A percentile compares a stretch with the other conserved stretches of the same genome.
Conservation (phyloP, 2,113 vertebrate species). For the Microtus oregoni region DNA sequence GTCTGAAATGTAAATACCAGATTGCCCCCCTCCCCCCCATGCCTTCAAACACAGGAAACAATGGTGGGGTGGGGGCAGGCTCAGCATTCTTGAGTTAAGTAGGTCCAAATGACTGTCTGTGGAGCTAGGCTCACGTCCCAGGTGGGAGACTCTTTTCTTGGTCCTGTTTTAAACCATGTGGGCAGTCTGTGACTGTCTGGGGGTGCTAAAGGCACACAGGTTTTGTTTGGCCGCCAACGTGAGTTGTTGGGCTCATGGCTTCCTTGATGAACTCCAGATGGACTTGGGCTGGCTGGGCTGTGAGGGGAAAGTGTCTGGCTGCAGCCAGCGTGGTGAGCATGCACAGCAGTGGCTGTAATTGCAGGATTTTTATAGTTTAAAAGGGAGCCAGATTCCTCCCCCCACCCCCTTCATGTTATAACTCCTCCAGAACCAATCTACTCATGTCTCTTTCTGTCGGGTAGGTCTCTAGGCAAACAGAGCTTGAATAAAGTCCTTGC, state of each 20-base stretch:
- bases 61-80: not conserved
- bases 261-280: conserved; percentile 98
- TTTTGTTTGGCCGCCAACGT: conserved; percentile 81
- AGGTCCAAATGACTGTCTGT: conserved; percentile 48
- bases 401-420: conserved; percentile 83
- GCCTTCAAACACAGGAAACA: conserved; percentile 46
- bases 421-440: conserved; percentile 90
- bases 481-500: conserved; percentile 86
- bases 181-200: conserved; percentile 82
- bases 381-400: conserved; percentile 84
- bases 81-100: conserved; percentile 29
- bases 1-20: conserved; percentile 36
- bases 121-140: conserved; percentile 58
- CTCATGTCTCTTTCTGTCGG: conserved; percentile 88
- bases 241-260: conserved; percentile 87
- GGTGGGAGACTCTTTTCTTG: conserved; percentile 65
- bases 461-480: conserved; percentile 89
- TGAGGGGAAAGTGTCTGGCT: conserved; percentile 94
- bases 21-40: not conserved
- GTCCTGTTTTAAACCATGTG: conserved; percentile 73
- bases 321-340: conserved; percentile 91
- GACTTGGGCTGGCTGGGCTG: conserved; percentile 85
- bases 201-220: conserved; percentile 84
- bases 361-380: conserved; percentile 91
- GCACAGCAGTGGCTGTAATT: conserved; percentile 93